Evolutionary conservation across 1,140 invertebrate genomes (phyloP), one percentile per base, ranked within the genome.

Genomic region (Centruroides sculpturatus): DNA sequence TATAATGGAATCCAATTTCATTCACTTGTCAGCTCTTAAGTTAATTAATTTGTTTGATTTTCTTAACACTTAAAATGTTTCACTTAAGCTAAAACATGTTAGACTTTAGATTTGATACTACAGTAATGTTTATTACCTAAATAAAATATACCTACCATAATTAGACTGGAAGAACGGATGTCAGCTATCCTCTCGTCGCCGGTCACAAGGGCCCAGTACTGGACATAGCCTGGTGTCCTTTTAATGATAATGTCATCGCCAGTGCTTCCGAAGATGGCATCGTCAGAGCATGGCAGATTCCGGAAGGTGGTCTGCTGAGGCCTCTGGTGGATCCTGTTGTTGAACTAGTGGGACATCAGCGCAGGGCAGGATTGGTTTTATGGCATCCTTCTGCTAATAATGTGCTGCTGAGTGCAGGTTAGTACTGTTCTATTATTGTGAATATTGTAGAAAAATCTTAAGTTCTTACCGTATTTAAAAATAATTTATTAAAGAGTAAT

Each of bases 371-470:
- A 13, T 77, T 95, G n/a, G 87, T 99, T 12, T 73, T 92, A 47
- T 99, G 96, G 96, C 96, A 99, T 79, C 96, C 95, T 12, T 87
- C 92, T 5, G 95, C 95, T 5, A 82, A 91, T 66, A 98, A 98
- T 76, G 85, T 99, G 52, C 78, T 99, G 46, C 80, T 98, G 35
- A 95, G 90, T 61, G 90, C 92, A 48, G 93, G 83, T 65, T 57
- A 36, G 51, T 41, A 41, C 8, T 41, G 23, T 23, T 23, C 23
- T 23, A n/a, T 23, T 23, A 23, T 23, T 23, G 23, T 23, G 23
- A 23, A 23, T 23, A 23, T 23, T 23, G 23, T 23, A 23, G 23
- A 23, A 23, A 23, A 23, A 23, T 23, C 23, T 23, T 23, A 23
- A 23, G 23, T 23, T 23, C 23, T 23, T 23, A 23, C 0, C 2